Base-by-base conservation (phyloP, 2,113 vertebrate genomes). In the Leucosticte australis region DNA sequence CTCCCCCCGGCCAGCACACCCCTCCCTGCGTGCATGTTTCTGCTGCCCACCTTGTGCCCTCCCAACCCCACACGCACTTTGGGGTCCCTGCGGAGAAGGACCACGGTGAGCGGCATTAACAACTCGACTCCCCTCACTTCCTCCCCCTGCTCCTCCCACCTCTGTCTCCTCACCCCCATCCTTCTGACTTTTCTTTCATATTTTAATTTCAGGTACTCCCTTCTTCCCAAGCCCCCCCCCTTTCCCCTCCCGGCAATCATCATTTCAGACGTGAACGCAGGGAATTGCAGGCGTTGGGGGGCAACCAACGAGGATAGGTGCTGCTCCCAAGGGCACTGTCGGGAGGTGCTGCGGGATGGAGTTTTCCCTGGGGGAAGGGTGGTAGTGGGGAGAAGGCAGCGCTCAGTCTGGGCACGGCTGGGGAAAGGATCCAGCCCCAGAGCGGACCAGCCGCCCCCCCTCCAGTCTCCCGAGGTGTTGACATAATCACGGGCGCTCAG, bases 121-220 rank as follows among this genome's bases (percentile, higher is more conserved):
- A 52, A 70, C 87, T 44, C 2, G 81, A 86, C 73, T 89, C 90
- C 75, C 81, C 81, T 93, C 53, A 15, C 64, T 87, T 75, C 71
- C 46, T 82, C 74, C 52, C 74, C 78, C 88, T 92, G 92, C 83
- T 93, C 90, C 85, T 92, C 85, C 84, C 80, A 71, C 71, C 41
- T 59, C 15, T 21, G 70, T 56, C 82, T 83, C 70, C 59, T 73
- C 68, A 67, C 53, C 46, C 71, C 64, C 42, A 42, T 24, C 52
- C 64, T 37, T 73, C 94, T 91, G 78, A 55, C 50, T 81, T 52
- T 49, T 85, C 80, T 83, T 73, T 87, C 44, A 0, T 55, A 55
- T 68, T 94, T 68, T 86, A 62, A 92, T 94, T 95, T 86, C 81
- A 94, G 64, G 64, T 86, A 39, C 42, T 88, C 62, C 81, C 90